A percentile compares a stretch with the other conserved stretches of the same genome.
Conservation (phyloP, 1,140 invertebrate genomes). For the Belonocnema kinseyi region DNA sequence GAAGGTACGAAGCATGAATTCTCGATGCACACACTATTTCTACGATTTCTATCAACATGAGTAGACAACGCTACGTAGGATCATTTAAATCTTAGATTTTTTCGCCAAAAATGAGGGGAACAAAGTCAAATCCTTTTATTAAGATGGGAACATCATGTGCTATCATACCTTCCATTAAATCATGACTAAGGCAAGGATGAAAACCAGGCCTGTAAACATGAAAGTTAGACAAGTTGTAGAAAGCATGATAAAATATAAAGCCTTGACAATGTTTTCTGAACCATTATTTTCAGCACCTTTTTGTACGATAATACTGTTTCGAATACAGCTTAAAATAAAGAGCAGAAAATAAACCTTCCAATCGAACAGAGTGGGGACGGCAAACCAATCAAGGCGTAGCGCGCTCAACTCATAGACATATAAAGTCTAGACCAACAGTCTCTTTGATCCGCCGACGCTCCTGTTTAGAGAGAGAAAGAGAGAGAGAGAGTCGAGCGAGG, state of each 20-base stretch:
- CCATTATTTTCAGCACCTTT: background rate
- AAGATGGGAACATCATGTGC: conserved; percentile 37
- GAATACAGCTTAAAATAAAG: too few species aligned
- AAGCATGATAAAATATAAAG: conserved; percentile 30
- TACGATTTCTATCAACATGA: conserved; percentile 4
- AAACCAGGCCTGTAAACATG: conserved; percentile 42
- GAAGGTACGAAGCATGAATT: conserved; percentile 1
- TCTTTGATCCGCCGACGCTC: too few species aligned
- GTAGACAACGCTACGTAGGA: conserved; percentile 21
- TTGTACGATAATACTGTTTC: background rate
- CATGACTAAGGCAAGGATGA: conserved; percentile 41
- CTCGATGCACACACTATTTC: conserved; percentile 2
- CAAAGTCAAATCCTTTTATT: conserved; percentile 30
- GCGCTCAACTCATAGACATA: too few species aligned
- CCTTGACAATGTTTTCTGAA: conserved; percentile 27
- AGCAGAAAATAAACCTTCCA: background rate
- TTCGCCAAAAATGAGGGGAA: conserved; percentile 25
- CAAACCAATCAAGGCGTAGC: too few species aligned
- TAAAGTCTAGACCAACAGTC: too few species aligned
- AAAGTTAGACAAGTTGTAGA: conserved; percentile 39
- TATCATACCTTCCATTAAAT: conserved; percentile 44
- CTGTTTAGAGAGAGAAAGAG: too few species aligned
- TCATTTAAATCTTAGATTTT: conserved; percentile 20
- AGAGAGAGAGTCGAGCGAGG: too few species aligned
- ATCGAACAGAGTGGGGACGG: too few species aligned